A percentile compares a stretch with the other conserved stretches of the same genome.
phyloP scores from a whole-genome alignment of 2,888 invertebrate species.

The Drosophila ustulata region DNA sequence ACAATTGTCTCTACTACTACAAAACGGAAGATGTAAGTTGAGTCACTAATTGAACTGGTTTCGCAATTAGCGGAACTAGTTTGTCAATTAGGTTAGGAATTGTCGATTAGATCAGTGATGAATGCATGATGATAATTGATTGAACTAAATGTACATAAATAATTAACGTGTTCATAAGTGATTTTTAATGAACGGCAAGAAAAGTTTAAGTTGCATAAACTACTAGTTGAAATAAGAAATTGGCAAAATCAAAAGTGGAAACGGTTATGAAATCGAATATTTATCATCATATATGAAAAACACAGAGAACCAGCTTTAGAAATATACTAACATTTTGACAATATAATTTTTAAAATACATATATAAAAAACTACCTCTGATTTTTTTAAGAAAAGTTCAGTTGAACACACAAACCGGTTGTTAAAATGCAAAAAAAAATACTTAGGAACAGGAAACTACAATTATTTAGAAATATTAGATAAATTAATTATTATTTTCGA shows the following conservation, averaged over 20 bases:
- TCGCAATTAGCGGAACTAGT: not conserved
- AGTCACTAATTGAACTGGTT: not conserved
- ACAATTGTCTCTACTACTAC: conserved; percentile 97
- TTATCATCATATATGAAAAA: not conserved
- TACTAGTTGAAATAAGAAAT: not conserved
- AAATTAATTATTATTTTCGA: too few species aligned
- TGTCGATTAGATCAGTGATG: not conserved
- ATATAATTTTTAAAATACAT: too few species aligned
- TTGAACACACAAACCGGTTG: too few species aligned
- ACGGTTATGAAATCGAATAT: not conserved
- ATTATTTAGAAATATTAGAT: too few species aligned
- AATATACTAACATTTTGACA: too few species aligned
- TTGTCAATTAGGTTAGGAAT: not conserved
- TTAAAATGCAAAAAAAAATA: too few species aligned
- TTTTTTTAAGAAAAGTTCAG: too few species aligned
- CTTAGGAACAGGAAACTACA: too few species aligned
- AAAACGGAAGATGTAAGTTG: conserved; percentile 93
- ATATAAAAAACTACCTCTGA: too few species aligned
- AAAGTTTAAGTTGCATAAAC: not conserved
- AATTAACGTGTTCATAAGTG: not conserved
- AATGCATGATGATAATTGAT: not conserved
- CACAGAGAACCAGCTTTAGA: too few species aligned
- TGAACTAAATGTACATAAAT: not conserved
- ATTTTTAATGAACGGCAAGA: not conserved
- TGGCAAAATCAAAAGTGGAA: not conserved